Conservation (phyloP, 2,797 vertebrate genomes). For the Rhynchotus rufescens region DNA sequence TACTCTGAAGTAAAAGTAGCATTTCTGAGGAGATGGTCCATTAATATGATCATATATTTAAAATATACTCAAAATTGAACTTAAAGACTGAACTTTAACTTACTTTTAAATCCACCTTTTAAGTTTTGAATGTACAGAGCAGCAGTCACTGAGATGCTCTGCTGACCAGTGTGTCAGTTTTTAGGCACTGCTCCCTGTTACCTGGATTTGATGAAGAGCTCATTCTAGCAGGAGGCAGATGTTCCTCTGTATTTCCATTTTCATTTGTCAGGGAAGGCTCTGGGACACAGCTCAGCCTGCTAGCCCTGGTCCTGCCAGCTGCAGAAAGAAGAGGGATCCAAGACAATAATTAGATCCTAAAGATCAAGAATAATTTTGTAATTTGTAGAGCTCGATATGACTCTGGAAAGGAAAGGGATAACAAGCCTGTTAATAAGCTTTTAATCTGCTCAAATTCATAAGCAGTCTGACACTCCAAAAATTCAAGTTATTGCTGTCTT, state of each 20-base stretch:
- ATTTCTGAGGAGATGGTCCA: not conserved
- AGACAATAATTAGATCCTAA: not conserved
- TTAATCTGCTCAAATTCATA: not conserved
- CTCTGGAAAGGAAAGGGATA: too few species aligned
- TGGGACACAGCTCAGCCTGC: conserved; percentile 77
- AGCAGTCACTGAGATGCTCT: not conserved
- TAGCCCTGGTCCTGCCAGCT: conserved; percentile 75
- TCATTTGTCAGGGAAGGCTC: conserved; percentile 67
- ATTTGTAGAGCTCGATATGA: not conserved
- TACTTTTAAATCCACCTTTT: not conserved
- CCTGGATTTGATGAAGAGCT: conserved; percentile 76
- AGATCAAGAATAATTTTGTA: not conserved
- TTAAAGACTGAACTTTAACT: not conserved
- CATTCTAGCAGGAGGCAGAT: conserved; percentile 52
- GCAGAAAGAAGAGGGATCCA: conserved; percentile 62
- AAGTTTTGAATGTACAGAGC: not conserved
- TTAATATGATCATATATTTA: not conserved
- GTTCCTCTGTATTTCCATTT: conserved; percentile 55
- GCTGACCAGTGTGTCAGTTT: not conserved
- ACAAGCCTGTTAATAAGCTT: not conserved
- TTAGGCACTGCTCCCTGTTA: conserved; percentile 45
- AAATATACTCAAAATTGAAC: not conserved
- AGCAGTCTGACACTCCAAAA: not conserved
- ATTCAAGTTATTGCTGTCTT: not conserved
- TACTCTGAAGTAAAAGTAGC: not conserved